Conservation (phyloP, 2,113 vertebrate genomes). For the Probosciger aterrimus region DNA sequence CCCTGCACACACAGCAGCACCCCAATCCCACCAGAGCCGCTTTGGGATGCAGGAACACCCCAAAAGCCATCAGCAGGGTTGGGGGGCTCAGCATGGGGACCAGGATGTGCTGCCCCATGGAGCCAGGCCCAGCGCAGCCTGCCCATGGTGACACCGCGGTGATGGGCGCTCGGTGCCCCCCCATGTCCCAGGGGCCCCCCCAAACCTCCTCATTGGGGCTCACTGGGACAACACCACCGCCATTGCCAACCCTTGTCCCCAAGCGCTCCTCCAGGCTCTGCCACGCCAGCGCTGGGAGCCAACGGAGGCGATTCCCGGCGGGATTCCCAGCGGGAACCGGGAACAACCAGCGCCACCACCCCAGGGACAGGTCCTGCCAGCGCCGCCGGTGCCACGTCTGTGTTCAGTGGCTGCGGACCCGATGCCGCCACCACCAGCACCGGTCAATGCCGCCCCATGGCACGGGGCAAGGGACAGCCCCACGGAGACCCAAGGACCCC, state of each 20-base stretch:
- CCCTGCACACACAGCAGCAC: background rate
- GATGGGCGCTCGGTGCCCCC: fast-evolving
- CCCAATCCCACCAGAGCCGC: fast-evolving
- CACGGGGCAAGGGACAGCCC: background rate
- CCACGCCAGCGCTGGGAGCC: too few species aligned
- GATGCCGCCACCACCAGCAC: background rate
- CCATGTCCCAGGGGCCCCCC: background rate
- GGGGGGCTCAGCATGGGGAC: fast-evolving
- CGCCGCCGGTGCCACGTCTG: background rate
- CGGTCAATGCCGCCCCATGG: background rate
- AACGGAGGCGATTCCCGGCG: background rate
- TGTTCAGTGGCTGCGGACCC: background rate
- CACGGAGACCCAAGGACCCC: background rate
- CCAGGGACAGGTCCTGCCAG: background rate
- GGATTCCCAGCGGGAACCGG: background rate
- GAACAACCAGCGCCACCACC: background rate
- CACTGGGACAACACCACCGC: background rate
- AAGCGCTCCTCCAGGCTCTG: background rate
- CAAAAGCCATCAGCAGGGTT: background rate
- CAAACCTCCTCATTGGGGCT: background rate
- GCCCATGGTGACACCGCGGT: background rate
- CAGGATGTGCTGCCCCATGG: background rate
- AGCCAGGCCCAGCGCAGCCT: background rate
- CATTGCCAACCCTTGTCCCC: background rate
- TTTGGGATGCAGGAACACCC: background rate